Base-by-base conservation (phyloP, 1,140 invertebrate genomes). In the Zophobas atratus region DNA sequence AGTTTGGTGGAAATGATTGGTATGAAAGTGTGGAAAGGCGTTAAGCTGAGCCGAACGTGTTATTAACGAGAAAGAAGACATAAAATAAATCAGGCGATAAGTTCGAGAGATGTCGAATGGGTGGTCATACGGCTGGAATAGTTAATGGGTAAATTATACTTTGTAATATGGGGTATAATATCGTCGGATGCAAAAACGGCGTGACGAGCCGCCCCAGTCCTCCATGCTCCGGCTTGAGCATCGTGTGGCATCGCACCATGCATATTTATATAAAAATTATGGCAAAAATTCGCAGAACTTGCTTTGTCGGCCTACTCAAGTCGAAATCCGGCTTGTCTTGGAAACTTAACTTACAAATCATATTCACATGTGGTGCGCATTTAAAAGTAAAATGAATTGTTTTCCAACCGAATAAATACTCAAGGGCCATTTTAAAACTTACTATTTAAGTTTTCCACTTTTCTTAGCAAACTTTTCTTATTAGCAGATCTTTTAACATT, bases 231-330 rank as follows among this genome's bases (percentile, higher is more conserved):
- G 1, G 46, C 46, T 46, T 51, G 43, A 57, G 78, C 76, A 55
- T 73, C 60, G 46, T 55, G 48, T 76, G 74, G 67, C 56, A 43
- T 51, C 73, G 41, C 63, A 57, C 72, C 70, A 80, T 80, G 79
- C 79, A 80, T 80, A 80, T 80, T 80, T 80, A 80, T 80, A 78
- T 56, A 80, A 80, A 78, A 80, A 78, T 80, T 77, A 77, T 55
- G 39, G 34, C 33, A 51, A n/a, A 55, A 53, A 51, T 51, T 51
- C 46, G 43, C 43, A 67, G 60, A 67, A 67, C n/a, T 43, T 67
- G 49, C 6, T 51, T 20, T 51, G 6, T 51, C 49, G 49, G 3
- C 3, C 43, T 46, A 46, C 6, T 8, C 6, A 3, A 3, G 43
- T 4, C 43, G 43, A 46, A 46, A 46, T 4, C 6, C 43, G 3